Evolutionary conservation across 37 sponge, comb jelly and placozoan genomes (phyloP), one percentile per base, ranked within the genome.

Genomic region (Haliclona indistincta): DNA sequence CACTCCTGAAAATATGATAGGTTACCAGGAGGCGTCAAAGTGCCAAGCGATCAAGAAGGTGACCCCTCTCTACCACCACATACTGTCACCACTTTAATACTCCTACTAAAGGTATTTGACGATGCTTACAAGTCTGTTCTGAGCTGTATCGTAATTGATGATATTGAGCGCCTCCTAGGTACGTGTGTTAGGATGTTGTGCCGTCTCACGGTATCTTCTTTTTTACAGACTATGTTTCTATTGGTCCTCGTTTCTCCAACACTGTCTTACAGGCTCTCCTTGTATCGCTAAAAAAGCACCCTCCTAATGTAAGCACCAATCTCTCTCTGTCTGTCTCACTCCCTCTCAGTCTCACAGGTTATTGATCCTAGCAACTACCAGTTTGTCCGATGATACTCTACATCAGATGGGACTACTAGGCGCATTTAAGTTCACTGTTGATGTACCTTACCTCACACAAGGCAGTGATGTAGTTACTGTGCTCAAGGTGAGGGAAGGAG

Each of bases 51-150:
- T 96, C 75, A 93, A 96, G 82, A 96, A 93, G 77, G 80, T 79
- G 34, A 62, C 64, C n/a, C 22, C 68, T 38, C 4, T 38, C 22
- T 4, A 37, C 37, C 30, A 29, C 6, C 30, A 28, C 36, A 65
- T 51, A 30, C 2, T 64, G 3, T 63, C 40, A 63, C 49, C 36
- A n/a, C n/a, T n/a, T n/a, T n/a, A n/a, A n/a, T n/a, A n/a, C 44
- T 36, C 13, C 20, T 4, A 28, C 26, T 56, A 40, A 45, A 79
- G 80, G 81, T 96, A 35, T 99, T 99, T 83, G 91, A 96, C 29
- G 94, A 96, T 77, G 99, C 99, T 8, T 99, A 99, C 92, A 93
- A 88, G 75, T 93, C 97, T 23, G 91, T 90, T 54, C 76, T 96
- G 29, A 96, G 99, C 76, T 93, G 95, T 70, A 63, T 99, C 17